Evolutionary conservation across 2,888 invertebrate genomes (phyloP), one percentile per base, ranked within the genome.

Genomic region (Rotaria macrura): DNA sequence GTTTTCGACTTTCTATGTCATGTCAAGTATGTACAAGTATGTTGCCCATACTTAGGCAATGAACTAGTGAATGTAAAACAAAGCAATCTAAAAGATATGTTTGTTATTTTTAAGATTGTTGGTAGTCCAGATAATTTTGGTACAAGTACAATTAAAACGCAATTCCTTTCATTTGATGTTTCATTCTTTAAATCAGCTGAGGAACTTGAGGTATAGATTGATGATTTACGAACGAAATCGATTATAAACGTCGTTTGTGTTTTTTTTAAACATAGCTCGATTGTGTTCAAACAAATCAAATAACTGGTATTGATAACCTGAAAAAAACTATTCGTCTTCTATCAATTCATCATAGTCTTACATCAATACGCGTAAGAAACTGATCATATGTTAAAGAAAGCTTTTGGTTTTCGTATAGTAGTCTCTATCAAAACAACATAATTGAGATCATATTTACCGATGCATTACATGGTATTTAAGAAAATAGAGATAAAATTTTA

Each of bases 121-220:
- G 95, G 95, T 4, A 93, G 93, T 88, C 92, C 92, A 47, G 92
- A 93, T 86, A 93, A 93, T 72, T 93, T 95, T 83, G 94, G 94
- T 14, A 93, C 94, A 0, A 96, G 96, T 90, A 96, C 95, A 90
- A 94, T 97, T 87, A 92, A 94, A 87, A 94, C 95, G 0, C 95
- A 95, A 88, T 93, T 93, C 65, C 92, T 97, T 49, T 92, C 92
- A 52, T 95, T 95, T 91, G 95, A 96, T 89, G 92, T 97, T 57
- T 93, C 94, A 85, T 93, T 94, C 49, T 97, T 97, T 90, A 96
- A 95, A 89, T 92, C 92, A 88, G 88, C 96, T n/a, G 92, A 93
- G 86, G 89, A 89, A 49, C 92, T 97, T 84, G 91, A 91, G 90
- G 92, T 92, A 87, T 92, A 93, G 85, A 79, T 43, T 49, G 17